Base-by-base conservation (phyloP, 2,113 vertebrate genomes). In the Eudyptes chrysolophus region DNA sequence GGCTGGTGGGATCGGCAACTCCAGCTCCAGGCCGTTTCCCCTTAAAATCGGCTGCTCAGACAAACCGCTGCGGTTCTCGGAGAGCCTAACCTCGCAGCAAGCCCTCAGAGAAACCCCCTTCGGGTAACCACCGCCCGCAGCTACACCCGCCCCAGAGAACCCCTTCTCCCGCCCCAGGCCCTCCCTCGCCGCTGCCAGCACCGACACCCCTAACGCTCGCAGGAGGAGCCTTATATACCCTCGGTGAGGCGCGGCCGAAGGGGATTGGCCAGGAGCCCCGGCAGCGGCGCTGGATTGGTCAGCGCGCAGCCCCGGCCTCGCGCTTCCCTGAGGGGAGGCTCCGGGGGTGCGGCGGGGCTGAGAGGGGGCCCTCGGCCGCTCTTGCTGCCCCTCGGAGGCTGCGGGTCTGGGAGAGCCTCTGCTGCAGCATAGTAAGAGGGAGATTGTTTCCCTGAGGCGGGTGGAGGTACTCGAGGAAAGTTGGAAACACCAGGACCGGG, bases 101-200 rank as follows among this genome's bases (percentile, higher is more conserved):
- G 9, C 15, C 6, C 32, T n/a, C 61, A 42, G 49, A 71, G 29
- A 68, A 51, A 22, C 16, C 11, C 13, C 30, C 55, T 65, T 22
- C 26, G 30, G 22, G 13, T 16, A 60, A 18, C 48, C 24, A 7
- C 13, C 6, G 20, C 24, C 1, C 1, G 26, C 22, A 34, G 42
- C 4, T 16, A 36, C 36, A n/a, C 20, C 10, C 61, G 36, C 36
- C 62, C 24, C n/a, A 40, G 36, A 8, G 55, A 9, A 25, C 11
- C 44, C 44, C 34, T 26, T 8, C 22, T 15, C 68, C 68, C 1
- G 5, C n/a, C 34, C 13, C 1, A 6, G 1, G 1, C 7, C 22
- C 30, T 19, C 52, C 51, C 30, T 30, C 51, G 18, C 2, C 2
- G 21, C 29, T 1, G 19, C 18, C 42, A 1, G 7, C 48, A 30